Conservation (phyloP, 2,888 invertebrate genomes). For the Lamproptera curius region DNA sequence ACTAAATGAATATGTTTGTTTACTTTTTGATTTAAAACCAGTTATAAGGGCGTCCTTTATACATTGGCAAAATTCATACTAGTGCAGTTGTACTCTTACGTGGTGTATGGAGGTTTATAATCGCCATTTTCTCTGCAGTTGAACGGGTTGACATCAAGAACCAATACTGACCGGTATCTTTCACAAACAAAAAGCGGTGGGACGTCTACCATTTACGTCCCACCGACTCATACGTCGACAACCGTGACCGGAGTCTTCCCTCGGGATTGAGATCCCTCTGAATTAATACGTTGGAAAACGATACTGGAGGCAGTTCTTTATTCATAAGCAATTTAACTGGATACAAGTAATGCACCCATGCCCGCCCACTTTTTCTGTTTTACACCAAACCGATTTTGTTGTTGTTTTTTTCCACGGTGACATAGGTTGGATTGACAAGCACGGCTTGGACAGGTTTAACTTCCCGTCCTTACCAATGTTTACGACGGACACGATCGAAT, state of each 20-base stretch:
- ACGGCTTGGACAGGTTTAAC: slow-evolving; percentile 40
- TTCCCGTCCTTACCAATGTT: slow-evolving; percentile 40
- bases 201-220: slow-evolving; percentile 9
- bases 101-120: no score
- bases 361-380: slow-evolving; percentile 22
- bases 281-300: slow-evolving; percentile 7
- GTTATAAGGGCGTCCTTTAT: no score
- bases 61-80: no score
- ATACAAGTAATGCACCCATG: neutral
- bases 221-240: slow-evolving; percentile 12
- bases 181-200: slow-evolving; percentile 14
- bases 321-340: neutral
- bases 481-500: slow-evolving; percentile 46
- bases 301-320: neutral
- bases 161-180: slow-evolving; percentile 1
- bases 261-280: slow-evolving; percentile 12
- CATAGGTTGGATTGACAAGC: slow-evolving; percentile 56
- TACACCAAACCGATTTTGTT: slow-evolving; percentile 31
- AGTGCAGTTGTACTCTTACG: no score
- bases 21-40: no score
- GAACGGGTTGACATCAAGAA: neutral
- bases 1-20: no score
- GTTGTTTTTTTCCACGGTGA: slow-evolving; percentile 48
- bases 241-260: slow-evolving; percentile 13
- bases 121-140: slow-evolving; percentile 12